Evolutionary conservation across 2,113 vertebrate genomes (phyloP), one percentile per base, ranked within the genome.

Genomic region (Tupaia chinensis): DNA sequence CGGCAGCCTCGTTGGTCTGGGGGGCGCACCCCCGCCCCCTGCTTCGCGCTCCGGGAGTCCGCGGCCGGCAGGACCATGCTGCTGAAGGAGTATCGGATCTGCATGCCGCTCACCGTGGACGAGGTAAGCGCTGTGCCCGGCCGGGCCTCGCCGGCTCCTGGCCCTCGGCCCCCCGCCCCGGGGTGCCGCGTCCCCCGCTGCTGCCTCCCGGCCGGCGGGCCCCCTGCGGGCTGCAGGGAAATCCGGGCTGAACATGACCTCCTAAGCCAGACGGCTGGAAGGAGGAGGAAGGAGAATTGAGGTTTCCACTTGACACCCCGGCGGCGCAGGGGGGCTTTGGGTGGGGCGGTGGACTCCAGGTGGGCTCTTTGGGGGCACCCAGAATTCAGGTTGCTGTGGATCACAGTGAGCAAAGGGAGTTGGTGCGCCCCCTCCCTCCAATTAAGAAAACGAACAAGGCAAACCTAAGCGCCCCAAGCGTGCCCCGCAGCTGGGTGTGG

Each of bases 51-150:
- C 85, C 60, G 60, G 66, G 80, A 87, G 85, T 95, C 96, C 74
- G 95, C 91, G 72, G 97, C 96, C 98, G 95, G 97, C 97, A 89
- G 98, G 97, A 99, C 98, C 99, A 99, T 99, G 99, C 98, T 99
- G 98, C 98, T 99, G 98, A 99, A 99, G 98, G 99, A 99, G 99
- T 99, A 99, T 98, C 98, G 99, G 98, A 99, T 99, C 99, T 99
- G 99, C 97, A 99, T 99, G 99, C 99, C 99, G 60, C 98, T 99
- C 97, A 99, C 99, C 70, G 99, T 99, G 89, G 99, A 99, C 94
- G 99, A 99, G 99, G 99, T 99, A 98, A 99, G 99, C 98, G 93
- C 92, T 44, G 81, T 85, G 87, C 86, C 19, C 20, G 79, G 89
- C 88, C 83, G 53, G 91, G 96, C 95, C 88, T 98, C 97, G 95